These are phyloP conservation scores for Galerucella calmariensis DNA, from an alignment of 2,888 invertebrate genomes.

Conservation along the genomic window DNA sequence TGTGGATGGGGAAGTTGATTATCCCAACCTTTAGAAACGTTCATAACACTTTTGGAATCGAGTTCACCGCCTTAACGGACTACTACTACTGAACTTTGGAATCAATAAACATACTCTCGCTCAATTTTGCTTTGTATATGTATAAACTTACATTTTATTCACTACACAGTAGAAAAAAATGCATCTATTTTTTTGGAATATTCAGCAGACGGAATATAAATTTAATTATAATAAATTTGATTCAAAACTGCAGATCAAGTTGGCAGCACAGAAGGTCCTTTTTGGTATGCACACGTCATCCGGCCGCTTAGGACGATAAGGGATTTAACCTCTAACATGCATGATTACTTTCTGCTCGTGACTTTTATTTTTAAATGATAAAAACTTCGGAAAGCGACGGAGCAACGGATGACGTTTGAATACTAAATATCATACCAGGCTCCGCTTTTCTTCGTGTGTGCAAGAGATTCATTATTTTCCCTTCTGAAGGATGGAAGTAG, in stretches of 20 bases:
- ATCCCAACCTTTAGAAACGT: too few relatives aligned
- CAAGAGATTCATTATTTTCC: conserved; percentile 38
- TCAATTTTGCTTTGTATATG: too few relatives aligned
- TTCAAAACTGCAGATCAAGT: conserved; percentile 22
- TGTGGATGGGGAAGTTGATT: too few relatives aligned
- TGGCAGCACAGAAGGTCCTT: conserved; percentile 43
- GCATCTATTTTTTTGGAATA: background rate
- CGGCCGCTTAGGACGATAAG: conserved; percentile 61
- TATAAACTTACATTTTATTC: too few relatives aligned
- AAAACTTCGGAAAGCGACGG: conserved; percentile 56
- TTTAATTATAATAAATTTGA: conserved; percentile 40
- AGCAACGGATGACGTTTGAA: conserved; percentile 45
- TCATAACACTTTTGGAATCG: too few relatives aligned
- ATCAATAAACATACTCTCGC: too few relatives aligned
- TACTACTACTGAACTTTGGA: too few relatives aligned
- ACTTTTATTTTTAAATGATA: conserved; percentile 63
- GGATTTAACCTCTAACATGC: conserved; percentile 63
- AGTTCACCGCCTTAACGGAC: too few relatives aligned
- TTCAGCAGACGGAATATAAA: conserved; percentile 5
- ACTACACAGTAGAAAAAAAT: too few relatives aligned
- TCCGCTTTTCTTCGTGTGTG: conserved; percentile 29
- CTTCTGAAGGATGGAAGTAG: conserved; percentile 9
- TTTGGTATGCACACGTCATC: conserved; percentile 60
- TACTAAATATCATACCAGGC: conserved; percentile 44
- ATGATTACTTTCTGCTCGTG: conserved; percentile 62